These are phyloP conservation scores for Enteromius treurensis DNA, from an alignment of 2,797 vertebrate genomes.

Conservation along the genomic window DNA sequence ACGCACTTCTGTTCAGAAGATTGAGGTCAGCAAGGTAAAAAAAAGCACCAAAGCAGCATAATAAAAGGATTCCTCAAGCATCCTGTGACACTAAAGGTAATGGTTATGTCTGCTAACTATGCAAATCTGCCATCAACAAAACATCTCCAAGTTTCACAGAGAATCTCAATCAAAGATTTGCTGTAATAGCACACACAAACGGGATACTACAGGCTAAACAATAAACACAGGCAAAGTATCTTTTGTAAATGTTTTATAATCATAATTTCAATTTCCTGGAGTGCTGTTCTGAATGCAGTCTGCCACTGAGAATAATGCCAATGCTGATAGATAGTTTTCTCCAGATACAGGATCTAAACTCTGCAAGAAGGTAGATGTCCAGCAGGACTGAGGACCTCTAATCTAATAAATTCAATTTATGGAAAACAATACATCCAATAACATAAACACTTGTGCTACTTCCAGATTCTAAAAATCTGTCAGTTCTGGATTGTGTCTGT, in stretches of 20 bases:
- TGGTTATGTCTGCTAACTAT: too few species aligned
- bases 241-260: neutral
- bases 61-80: neutral
- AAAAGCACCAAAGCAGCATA: neutral
- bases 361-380: neutral
- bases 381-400: neutral
- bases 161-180: neutral
- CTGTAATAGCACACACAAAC: neutral
- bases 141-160: neutral
- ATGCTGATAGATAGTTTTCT: neutral
- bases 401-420: neutral
- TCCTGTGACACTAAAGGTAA: neutral
- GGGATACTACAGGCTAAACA: neutral
- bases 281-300: neutral
- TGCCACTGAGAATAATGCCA: neutral
- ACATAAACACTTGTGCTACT: slow-evolving; percentile 9
- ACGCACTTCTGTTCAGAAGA: neutral
- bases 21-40: neutral
- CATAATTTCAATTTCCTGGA: neutral
- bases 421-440: neutral
- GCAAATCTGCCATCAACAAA: neutral
- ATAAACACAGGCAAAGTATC: neutral
- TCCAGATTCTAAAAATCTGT: slow-evolving; percentile 62
- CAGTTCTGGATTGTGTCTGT: slow-evolving; percentile 61
- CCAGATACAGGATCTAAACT: neutral